Conservation (phyloP, 2,113 vertebrate species). For the Uria aalge region DNA sequence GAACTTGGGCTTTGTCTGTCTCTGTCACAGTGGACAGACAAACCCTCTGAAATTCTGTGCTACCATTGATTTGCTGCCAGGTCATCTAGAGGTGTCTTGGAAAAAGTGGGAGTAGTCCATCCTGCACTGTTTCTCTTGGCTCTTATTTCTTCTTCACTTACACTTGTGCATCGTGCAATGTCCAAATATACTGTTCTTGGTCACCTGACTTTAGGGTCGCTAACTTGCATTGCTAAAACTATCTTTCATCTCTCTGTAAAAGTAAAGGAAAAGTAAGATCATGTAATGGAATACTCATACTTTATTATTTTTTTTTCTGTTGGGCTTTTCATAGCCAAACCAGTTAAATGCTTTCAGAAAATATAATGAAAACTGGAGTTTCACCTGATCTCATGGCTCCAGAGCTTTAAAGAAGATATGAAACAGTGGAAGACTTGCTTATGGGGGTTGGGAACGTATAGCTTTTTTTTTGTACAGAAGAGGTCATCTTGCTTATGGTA, state of each 20-base stretch:
- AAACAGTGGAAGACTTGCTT: neutral
- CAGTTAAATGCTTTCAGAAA: neutral
- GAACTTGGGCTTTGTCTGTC: neutral
- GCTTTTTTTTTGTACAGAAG: neutral
- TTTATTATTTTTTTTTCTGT: neutral
- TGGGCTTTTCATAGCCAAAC: neutral
- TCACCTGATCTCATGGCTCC: neutral
- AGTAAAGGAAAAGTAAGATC: neutral
- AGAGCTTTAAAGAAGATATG: neutral
- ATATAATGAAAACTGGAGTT: neutral
- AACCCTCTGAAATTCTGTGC: neutral
- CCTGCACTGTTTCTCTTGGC: neutral
- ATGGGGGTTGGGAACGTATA: accelerated
- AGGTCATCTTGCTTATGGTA: neutral
- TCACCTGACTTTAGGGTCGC: neutral
- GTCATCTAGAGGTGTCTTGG: neutral
- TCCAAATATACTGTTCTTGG: neutral
- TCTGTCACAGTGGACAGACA: neutral
- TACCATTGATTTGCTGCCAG: neutral
- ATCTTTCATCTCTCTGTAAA: neutral
- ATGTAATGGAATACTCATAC: neutral
- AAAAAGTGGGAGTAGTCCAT: neutral
- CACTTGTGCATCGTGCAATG: neutral
- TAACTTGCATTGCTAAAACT: neutral
- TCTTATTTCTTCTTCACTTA: neutral